Conservation (phyloP, 1,140 invertebrate species). For the Pseudomyrmex dendroicus region DNA sequence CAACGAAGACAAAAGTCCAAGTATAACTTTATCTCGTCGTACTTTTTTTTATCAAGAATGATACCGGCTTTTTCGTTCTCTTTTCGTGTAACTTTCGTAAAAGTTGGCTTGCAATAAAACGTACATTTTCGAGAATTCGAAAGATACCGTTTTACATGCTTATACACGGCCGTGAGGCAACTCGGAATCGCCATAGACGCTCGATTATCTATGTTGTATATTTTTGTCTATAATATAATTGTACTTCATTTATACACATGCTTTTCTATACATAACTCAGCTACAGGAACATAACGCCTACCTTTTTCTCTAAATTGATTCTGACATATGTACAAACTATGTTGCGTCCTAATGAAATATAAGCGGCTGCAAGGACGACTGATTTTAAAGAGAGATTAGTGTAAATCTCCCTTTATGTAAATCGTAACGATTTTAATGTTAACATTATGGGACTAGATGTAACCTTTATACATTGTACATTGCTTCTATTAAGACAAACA, state of each 20-base stretch:
- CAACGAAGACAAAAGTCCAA: constrained; percentile 7
- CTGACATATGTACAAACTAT: constrained; percentile 19
- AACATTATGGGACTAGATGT: constrained; percentile 10
- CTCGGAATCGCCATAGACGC: constrained; percentile 41
- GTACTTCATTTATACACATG: constrained; percentile 47
- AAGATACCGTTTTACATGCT: background rate
- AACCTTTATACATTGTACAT: constrained; percentile 39
- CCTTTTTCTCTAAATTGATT: constrained; percentile 33
- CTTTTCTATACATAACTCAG: constrained; percentile 53
- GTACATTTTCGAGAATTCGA: background rate
- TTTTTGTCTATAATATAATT: constrained; percentile 46
- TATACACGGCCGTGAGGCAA: constrained; percentile 9
- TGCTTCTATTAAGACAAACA: constrained; percentile 31
- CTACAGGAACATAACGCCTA: constrained; percentile 27
- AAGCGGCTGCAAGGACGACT: background rate
- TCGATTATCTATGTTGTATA: constrained; percentile 47
- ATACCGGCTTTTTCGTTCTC: background rate
- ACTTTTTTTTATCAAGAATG: background rate
- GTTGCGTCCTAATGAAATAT: constrained; percentile 9
- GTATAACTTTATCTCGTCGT: background rate
- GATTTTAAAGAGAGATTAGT: constrained; percentile 18
- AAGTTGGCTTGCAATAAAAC: background rate
- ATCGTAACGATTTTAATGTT: constrained; percentile 31
- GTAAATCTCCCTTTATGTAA: background rate
- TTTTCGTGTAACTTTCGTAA: background rate